These are phyloP conservation scores for Anabas testudineus DNA, from an alignment of 2,797 vertebrate genomes.

Conservation along the genomic window DNA sequence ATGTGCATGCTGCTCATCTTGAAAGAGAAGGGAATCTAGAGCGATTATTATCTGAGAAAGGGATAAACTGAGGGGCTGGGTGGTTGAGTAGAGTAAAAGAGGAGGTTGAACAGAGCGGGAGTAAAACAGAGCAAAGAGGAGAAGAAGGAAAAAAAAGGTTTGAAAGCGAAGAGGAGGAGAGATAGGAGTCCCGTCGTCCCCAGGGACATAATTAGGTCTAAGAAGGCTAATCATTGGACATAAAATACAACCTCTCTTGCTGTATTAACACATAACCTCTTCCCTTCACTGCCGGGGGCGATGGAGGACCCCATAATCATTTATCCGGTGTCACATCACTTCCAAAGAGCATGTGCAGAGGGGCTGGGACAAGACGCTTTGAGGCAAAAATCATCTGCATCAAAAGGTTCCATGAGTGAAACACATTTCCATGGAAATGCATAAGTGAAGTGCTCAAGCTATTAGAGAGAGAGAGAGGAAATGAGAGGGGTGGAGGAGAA, in stretches of 20 bases:
- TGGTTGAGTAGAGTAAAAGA: slow-evolving; percentile 38
- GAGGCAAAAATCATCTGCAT: slow-evolving; percentile 55
- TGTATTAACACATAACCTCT: slow-evolving; percentile 79
- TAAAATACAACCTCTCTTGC: slow-evolving; percentile 85
- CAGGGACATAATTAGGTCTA: slow-evolving; percentile 88
- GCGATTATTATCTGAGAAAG: slow-evolving; percentile 53
- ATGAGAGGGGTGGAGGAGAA: background rate
- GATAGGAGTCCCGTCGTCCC: slow-evolving; percentile 64
- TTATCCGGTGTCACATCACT: slow-evolving; percentile 77
- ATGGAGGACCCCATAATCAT: slow-evolving; percentile 83
- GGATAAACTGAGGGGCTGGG: background rate
- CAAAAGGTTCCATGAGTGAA: slow-evolving; percentile 59
- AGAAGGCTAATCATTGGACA: slow-evolving; percentile 87
- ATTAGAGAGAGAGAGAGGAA: background rate
- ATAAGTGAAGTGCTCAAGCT: slow-evolving; percentile 9
- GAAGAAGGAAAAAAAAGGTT: slow-evolving; percentile 26
- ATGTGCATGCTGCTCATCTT: slow-evolving; percentile 28
- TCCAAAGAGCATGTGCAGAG: slow-evolving; percentile 45
- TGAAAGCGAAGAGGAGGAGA: slow-evolving; percentile 59
- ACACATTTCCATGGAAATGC: slow-evolving; percentile 49
- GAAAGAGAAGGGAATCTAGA: slow-evolving; percentile 40
- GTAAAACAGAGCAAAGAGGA: background rate
- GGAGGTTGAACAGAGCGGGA: slow-evolving; percentile 17
- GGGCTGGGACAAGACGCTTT: slow-evolving; percentile 43
- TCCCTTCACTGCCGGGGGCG: slow-evolving; percentile 54